Percentiles rank a stretch among this genome's conserved stretches.
These are phyloP conservation scores for Craterocephalus amniculus DNA, from an alignment of 2,797 vertebrate genomes.

Conservation along the genomic window DNA sequence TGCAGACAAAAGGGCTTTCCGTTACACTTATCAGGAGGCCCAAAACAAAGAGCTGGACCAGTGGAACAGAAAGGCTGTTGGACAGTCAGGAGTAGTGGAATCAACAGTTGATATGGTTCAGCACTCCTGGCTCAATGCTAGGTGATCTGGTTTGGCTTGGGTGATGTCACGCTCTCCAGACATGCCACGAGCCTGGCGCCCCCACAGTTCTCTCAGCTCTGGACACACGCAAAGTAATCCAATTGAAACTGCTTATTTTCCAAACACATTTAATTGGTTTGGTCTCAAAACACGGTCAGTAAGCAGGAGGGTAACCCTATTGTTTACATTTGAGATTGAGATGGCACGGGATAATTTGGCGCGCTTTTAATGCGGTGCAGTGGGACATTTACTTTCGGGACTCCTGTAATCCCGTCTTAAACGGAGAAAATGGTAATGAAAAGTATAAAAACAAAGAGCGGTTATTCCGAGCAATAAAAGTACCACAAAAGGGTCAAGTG, in stretches of 20 bases:
- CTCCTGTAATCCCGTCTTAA: background rate
- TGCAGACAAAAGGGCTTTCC: conserved; percentile 64
- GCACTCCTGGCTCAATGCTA: conserved; percentile 19
- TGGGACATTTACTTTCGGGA: background rate
- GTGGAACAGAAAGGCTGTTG: conserved; percentile 33
- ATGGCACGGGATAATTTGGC: conserved; percentile 8
- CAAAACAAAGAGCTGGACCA: conserved; percentile 62
- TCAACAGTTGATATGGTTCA: conserved; percentile 54
- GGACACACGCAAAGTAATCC: conserved; percentile 56
- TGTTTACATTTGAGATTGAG: conserved; percentile 16
- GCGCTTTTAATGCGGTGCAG: conserved; percentile 16
- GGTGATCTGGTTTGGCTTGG: conserved; percentile 24
- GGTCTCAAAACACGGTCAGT: conserved; percentile 38
- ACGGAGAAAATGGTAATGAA: background rate
- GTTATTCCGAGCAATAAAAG: conserved; percentile 44
- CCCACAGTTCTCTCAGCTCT: conserved; percentile 29
- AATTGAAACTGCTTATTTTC: conserved; percentile 60
- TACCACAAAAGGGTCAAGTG: conserved; percentile 41
- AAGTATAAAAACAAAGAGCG: background rate
- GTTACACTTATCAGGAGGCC: conserved; percentile 34
- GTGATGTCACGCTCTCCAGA: conserved; percentile 40
- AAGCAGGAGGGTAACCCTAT: conserved; percentile 28
- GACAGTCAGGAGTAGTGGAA: conserved; percentile 23
- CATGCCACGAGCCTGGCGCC: conserved; percentile 25
- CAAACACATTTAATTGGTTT: conserved; percentile 75